Evolutionary conservation across 2,888 invertebrate species (phyloP).

Genomic region (Empis livida): DNA sequence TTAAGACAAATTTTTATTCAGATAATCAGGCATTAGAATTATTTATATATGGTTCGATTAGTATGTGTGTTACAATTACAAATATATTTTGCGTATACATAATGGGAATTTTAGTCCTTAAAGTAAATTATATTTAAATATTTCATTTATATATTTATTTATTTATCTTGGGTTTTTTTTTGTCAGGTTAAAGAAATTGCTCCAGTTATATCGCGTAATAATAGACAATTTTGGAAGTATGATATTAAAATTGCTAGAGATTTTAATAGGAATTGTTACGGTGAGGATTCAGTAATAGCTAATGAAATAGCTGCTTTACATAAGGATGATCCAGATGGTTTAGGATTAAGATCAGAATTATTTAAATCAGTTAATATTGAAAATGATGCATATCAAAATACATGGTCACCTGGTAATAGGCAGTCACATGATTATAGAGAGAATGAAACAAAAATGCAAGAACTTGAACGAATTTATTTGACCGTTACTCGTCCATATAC

Average conservation of each 20-base stretch:
- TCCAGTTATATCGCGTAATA: conserved; percentile 39
- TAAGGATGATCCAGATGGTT: conserved; percentile 20
- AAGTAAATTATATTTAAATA: conserved; percentile 37
- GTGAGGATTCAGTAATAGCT: conserved; percentile 26
- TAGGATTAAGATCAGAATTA: conserved; percentile 18
- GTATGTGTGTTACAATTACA: conserved; percentile 56
- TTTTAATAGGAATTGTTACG: conserved; percentile 38
- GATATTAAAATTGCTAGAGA: conserved; percentile 48
- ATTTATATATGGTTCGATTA: conserved; percentile 49
- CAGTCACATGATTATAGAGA: conserved; percentile 8
- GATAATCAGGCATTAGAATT: conserved; percentile 47
- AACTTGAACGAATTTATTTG: conserved; percentile 23
- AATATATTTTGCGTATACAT: conserved; percentile 62
- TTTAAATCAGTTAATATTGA: conserved; percentile 16
- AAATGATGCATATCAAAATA: conserved; percentile 24
- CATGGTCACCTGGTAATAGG: conserved; percentile 29
- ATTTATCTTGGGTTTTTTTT: neutral
- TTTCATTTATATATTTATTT: conserved; percentile 5
- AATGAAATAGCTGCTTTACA: conserved; percentile 26
- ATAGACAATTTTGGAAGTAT: conserved; percentile 46
- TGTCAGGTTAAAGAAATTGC: conserved; percentile 47
- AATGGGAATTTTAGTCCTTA: conserved; percentile 55
- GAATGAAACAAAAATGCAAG: conserved; percentile 22
- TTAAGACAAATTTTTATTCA: conserved; percentile 42
- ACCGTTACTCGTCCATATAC: conserved; percentile 12